Evolutionary conservation across 2,888 invertebrate genomes (phyloP).

Genomic region (Amiota minor): DNA sequence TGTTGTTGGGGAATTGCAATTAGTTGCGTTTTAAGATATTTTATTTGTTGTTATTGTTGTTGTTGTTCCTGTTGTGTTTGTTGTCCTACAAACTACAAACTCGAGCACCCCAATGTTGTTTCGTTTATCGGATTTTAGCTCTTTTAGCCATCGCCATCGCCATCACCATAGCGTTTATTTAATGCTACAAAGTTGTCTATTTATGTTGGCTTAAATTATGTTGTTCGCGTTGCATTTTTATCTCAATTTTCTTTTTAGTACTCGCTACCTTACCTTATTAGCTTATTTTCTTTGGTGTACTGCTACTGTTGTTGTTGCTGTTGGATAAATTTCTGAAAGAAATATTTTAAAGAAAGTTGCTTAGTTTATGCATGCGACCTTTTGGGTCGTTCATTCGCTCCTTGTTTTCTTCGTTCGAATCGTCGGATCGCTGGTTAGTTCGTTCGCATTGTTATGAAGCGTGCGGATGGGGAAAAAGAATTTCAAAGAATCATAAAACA

Average conservation of each 20-base stretch:
- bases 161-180: slow-evolving; percentile 8
- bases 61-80: background rate
- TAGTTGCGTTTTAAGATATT: slow-evolving; percentile 11
- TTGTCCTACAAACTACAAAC: background rate
- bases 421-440: background rate
- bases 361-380: slow-evolving; percentile 27
- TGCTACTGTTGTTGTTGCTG: slow-evolving; percentile 6
- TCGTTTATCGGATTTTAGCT: slow-evolving; percentile 7
- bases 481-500: background rate
- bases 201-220: slow-evolving; percentile 44
- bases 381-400: background rate
- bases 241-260: slow-evolving; percentile 27
- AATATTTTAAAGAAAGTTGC: slow-evolving; percentile 23
- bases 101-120: background rate
- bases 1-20: slow-evolving; percentile 1
- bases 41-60: background rate
- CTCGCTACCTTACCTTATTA: background rate
- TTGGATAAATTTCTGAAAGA: background rate
- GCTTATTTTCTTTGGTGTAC: background rate
- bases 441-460: background rate
- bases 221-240: slow-evolving; percentile 45
- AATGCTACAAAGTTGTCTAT: slow-evolving; percentile 37
- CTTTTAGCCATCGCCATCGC: slow-evolving; percentile 19
- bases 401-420: background rate
- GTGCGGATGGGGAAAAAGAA: background rate